Conservation (phyloP, 2,113 vertebrate species). For the Mormyrus lacerda region DNA sequence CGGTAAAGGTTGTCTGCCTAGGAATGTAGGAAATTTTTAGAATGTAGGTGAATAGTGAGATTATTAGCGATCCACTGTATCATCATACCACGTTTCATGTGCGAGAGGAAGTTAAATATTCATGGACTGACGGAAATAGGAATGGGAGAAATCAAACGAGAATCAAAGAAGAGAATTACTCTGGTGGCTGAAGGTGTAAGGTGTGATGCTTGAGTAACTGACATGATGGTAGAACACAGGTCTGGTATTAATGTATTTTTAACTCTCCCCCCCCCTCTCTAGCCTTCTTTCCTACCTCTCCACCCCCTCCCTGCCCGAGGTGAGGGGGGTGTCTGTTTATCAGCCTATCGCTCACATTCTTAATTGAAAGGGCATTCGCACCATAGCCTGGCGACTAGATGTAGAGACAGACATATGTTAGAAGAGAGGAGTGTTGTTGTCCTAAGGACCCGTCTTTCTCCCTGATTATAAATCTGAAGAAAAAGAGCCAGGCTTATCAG, state of each 20-base stretch:
- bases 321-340: conserved; percentile 55
- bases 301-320: neutral
- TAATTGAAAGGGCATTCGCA: conserved; percentile 61
- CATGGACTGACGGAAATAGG: conserved; percentile 7
- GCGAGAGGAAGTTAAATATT: conserved; percentile 2
- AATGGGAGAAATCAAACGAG: neutral
- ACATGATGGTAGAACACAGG: conserved; percentile 10
- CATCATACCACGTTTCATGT: neutral
- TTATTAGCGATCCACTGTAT: neutral
- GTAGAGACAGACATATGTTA: conserved; percentile 63
- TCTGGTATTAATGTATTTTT: conserved; percentile 11
- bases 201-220: neutral
- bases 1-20: neutral
- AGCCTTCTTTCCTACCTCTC: conserved; percentile 12
- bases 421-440: conserved; percentile 43
- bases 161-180: neutral
- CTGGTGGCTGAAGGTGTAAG: neutral
- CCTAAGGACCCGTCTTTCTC: conserved; percentile 70
- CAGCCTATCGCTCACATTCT: conserved; percentile 62
- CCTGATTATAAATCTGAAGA: conserved; percentile 46
- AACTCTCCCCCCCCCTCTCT: conserved; percentile 16
- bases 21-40: neutral
- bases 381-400: conserved; percentile 56
- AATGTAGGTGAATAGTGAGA: conserved; percentile 3
- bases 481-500: conserved; percentile 65